Percentiles rank a stretch among this genome's conserved stretches.
phyloP scores from a whole-genome alignment of 2,888 invertebrate genomes.

The Callyntrura guangdongensis region DNA sequence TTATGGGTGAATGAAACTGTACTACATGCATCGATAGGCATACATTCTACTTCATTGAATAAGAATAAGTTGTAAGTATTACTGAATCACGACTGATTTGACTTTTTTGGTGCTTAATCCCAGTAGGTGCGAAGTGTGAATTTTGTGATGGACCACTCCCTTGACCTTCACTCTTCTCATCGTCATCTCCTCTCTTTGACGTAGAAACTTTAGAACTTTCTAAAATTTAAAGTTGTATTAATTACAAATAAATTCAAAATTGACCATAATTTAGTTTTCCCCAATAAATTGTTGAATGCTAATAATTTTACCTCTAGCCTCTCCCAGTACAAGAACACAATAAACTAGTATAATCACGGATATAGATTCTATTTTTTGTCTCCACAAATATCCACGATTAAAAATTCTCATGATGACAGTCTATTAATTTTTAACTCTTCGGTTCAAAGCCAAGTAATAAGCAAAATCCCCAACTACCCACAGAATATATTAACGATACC shows the following conservation, averaged over 20 bases:
- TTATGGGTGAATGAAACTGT: no score
- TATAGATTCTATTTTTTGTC: background rate
- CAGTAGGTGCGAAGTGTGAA: constrained; percentile 59
- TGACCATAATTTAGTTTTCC: no score
- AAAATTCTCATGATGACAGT: no score
- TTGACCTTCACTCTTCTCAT: constrained; percentile 66
- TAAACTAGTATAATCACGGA: background rate
- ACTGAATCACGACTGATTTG: constrained; percentile 38
- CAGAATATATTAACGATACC: no score
- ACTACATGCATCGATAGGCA: no score
- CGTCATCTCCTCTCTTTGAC: constrained; percentile 73
- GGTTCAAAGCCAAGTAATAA: no score
- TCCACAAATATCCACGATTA: no score
- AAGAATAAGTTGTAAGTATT: background rate
- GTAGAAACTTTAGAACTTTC: constrained; percentile 70
- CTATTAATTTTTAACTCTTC: no score
- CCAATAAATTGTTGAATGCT: no score
- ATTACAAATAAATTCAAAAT: no score
- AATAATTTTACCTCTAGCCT: constrained; percentile 61
- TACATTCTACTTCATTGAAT: no score
- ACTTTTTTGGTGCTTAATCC: constrained; percentile 42
- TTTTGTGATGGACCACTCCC: constrained; percentile 58
- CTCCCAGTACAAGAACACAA: constrained; percentile 2
- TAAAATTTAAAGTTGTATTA: background rate
- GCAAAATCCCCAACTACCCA: no score